These are phyloP conservation scores for Enteromius fasciolatus DNA, from an alignment of 2,797 vertebrate species.

Conservation along the genomic window DNA sequence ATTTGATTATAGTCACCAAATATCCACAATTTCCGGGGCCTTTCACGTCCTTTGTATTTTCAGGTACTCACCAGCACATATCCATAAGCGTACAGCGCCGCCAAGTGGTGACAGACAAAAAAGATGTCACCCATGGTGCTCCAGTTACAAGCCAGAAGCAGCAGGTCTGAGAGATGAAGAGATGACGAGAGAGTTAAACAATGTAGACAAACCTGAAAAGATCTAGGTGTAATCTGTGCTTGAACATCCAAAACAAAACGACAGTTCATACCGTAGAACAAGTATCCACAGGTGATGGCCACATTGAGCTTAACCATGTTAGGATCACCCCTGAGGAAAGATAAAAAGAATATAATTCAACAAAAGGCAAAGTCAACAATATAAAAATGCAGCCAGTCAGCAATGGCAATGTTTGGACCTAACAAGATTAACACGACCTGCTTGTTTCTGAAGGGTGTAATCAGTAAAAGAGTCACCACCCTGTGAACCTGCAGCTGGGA, in stretches of 20 bases:
- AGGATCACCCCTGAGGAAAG: conserved; percentile 77
- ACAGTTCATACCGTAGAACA: conserved; percentile 78
- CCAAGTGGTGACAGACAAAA: conserved; percentile 85
- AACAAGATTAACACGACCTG: not conserved
- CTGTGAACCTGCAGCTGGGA: not conserved
- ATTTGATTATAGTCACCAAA: not conserved
- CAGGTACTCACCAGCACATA: conserved; percentile 82
- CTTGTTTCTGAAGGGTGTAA: not conserved
- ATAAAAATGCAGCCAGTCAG: not conserved
- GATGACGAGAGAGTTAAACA: not conserved
- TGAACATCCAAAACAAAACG: not conserved
- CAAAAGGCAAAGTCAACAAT: not conserved
- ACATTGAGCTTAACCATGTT: conserved; percentile 80
- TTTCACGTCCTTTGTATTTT: not conserved
- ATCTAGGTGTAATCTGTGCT: conserved; percentile 1
- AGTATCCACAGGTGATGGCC: conserved; percentile 84
- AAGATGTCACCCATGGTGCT: conserved; percentile 83
- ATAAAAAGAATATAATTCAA: conserved; percentile 36
- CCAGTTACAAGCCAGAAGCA: conserved; percentile 82
- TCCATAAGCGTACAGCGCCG: conserved; percentile 86
- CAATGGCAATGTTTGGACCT: not conserved
- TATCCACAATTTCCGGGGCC: not conserved
- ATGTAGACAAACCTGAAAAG: conserved; percentile 11
- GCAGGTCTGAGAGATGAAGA: conserved; percentile 72
- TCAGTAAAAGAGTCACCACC: not conserved